phyloP scores from a whole-genome alignment of 2,888 invertebrate genomes.

The Dynastes maya region DNA sequence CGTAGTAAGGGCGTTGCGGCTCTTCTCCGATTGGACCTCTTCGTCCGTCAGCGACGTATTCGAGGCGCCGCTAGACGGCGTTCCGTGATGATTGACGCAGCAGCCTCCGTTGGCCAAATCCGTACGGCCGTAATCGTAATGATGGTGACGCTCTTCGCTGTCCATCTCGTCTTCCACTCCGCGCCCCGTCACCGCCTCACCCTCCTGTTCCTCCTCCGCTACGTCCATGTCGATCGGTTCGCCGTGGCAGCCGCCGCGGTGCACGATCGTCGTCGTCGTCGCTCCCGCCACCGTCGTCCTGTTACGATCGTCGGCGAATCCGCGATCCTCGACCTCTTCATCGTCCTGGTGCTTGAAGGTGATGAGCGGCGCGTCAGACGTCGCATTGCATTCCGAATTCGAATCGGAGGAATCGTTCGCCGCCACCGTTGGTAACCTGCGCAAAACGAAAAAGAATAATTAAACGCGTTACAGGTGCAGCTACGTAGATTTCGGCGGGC shows the following conservation, averaged over 20 bases:
- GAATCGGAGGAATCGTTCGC: constrained; percentile 52
- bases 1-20: neutral
- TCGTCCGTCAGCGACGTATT: constrained; percentile 18
- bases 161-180: neutral
- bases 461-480: neutral
- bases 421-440: neutral
- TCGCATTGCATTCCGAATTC: constrained; percentile 44
- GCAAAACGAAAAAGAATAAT: too few species aligned
- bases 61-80: constrained; percentile 4
- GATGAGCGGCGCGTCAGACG: constrained; percentile 12
- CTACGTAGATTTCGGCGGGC: too few species aligned
- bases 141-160: neutral
- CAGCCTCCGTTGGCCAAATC: neutral
- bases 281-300: neutral
- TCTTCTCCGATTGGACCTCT: constrained; percentile 1
- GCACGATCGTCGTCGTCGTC: too few species aligned
- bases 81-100: neutral
- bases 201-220: constrained; percentile 12
- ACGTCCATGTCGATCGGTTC: constrained; percentile 46
- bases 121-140: neutral
- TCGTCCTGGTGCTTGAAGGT: neutral
- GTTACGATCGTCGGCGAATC: too few species aligned
- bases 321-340: neutral
- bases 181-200: neutral
- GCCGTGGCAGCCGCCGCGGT: constrained; percentile 23